A percentile compares a stretch with the other conserved stretches of the same genome.
phyloP scores from a whole-genome alignment of 2,888 invertebrate genomes.

The Linnaemya vulpina region DNA sequence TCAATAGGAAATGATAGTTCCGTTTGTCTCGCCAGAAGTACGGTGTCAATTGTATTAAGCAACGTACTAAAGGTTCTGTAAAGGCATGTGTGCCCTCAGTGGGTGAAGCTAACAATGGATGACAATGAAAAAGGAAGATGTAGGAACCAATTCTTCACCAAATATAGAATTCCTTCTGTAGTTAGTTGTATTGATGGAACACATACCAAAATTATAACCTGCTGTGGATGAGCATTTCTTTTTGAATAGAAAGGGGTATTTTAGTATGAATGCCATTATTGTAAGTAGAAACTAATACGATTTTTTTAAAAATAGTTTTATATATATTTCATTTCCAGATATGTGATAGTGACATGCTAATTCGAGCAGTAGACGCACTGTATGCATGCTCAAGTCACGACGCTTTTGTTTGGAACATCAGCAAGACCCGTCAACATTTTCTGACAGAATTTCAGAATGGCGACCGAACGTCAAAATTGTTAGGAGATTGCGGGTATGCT shows the following conservation, averaged over 20 bases:
- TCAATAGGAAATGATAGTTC: slow-evolving; percentile 25
- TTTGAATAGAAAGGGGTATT: slow-evolving; percentile 28
- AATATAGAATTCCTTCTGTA: slow-evolving; percentile 13
- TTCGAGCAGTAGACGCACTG: slow-evolving; percentile 21
- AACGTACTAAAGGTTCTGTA: slow-evolving; percentile 16
- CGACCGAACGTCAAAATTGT: too few species aligned
- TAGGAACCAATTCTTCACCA: too few species aligned
- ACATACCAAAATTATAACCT: slow-evolving; percentile 20
- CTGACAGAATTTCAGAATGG: too few species aligned
- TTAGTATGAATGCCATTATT: slow-evolving; percentile 16
- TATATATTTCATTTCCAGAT: slow-evolving; percentile 13
- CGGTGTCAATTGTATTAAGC: slow-evolving; percentile 35
- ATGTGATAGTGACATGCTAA: slow-evolving; percentile 50
- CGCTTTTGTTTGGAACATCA: too few species aligned
- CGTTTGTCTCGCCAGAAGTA: slow-evolving; percentile 41
- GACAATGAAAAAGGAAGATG: too few species aligned
- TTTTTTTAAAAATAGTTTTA: background rate
- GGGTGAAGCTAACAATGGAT: slow-evolving; percentile 26
- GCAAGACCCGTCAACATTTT: too few species aligned
- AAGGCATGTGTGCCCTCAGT: slow-evolving; percentile 24
- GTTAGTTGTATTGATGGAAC: slow-evolving; percentile 24
- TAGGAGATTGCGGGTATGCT: too few species aligned
- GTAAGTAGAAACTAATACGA: background rate
- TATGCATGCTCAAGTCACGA: slow-evolving; percentile 47
- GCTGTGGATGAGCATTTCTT: slow-evolving; percentile 6